These are phyloP conservation scores for Clamator glandarius DNA, from an alignment of 2,797 vertebrate species.

Conservation along the genomic window DNA sequence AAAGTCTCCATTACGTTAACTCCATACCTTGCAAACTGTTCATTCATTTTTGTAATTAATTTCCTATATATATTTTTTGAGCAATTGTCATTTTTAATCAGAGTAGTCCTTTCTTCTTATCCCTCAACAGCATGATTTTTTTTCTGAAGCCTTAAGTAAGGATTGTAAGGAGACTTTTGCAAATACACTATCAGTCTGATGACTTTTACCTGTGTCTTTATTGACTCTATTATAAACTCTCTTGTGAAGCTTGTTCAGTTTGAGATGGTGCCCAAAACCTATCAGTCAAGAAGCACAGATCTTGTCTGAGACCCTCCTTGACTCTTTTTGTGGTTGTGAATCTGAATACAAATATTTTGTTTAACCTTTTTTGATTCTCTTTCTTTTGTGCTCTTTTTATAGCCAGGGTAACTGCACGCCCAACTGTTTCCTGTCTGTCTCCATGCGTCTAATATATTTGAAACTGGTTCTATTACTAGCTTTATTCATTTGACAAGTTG, in stretches of 20 bases:
- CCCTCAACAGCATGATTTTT: accelerated
- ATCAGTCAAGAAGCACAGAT: not conserved
- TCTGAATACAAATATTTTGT: slow-evolving; percentile 7
- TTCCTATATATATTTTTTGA: not conserved
- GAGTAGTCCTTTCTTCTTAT: not conserved
- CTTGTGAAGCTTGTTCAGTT: not conserved
- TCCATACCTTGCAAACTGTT: not conserved
- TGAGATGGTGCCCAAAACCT: not conserved
- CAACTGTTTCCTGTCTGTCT: slow-evolving; percentile 39
- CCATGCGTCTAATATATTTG: not conserved
- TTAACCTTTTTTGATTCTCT: not conserved
- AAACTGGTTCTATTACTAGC: slow-evolving; percentile 30
- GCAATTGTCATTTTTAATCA: not conserved
- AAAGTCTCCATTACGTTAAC: not conserved
- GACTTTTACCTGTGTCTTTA: not conserved
- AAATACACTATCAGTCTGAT: not conserved
- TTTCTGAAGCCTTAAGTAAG: not conserved
- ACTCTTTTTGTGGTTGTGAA: not conserved
- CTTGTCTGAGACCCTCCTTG: not conserved
- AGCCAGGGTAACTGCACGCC: not conserved
- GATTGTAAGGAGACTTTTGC: not conserved
- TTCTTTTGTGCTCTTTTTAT: slow-evolving; percentile 8
- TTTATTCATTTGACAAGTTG: slow-evolving; percentile 9
- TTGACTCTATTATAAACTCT: not conserved
- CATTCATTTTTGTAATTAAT: not conserved